These are phyloP conservation scores for Germaria angustata DNA, from an alignment of 2,888 invertebrate genomes.

Conservation along the genomic window DNA sequence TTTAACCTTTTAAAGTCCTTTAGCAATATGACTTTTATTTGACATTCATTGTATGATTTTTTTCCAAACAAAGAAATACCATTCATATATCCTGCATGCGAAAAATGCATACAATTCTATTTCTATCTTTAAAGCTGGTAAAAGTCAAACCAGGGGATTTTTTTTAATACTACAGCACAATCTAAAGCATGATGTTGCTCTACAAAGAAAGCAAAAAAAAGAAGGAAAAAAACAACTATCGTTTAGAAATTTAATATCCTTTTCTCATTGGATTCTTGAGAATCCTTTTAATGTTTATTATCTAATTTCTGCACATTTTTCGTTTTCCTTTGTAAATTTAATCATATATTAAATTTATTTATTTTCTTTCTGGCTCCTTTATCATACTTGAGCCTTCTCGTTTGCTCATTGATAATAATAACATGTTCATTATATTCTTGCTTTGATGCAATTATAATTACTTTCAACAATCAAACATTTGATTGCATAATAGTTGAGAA, in stretches of 20 bases:
- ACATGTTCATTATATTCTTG: conserved; percentile 58
- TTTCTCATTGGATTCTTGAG: conserved; percentile 22
- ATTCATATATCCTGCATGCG: conserved; percentile 1
- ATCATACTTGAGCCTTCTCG: conserved; percentile 14
- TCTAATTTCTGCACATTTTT: not conserved
- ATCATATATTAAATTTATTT: conserved; percentile 36
- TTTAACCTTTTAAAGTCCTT: conserved; percentile 62
- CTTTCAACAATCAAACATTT: conserved; percentile 57
- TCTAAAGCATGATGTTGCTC: not conserved
- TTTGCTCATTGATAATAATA: conserved; percentile 60
- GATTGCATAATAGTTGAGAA: conserved; percentile 4
- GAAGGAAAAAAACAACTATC: conserved; percentile 11
- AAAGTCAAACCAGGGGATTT: conserved; percentile 14
- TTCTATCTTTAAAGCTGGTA: not conserved
- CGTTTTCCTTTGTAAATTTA: conserved; percentile 30
- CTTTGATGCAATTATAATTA: conserved; percentile 63
- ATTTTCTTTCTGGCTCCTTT: not conserved
- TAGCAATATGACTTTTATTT: conserved; percentile 64
- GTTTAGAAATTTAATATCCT: conserved; percentile 51
- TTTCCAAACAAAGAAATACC: conserved; percentile 21
- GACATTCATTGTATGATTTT: conserved; percentile 59
- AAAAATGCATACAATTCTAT: conserved; percentile 52
- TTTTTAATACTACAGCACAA: not conserved
- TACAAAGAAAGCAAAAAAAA: not conserved
- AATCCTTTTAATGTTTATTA: conserved; percentile 11